These are phyloP conservation scores for Pegea sp. DNA, from an alignment of 23 tunicate species.

Conservation along the genomic window DNA sequence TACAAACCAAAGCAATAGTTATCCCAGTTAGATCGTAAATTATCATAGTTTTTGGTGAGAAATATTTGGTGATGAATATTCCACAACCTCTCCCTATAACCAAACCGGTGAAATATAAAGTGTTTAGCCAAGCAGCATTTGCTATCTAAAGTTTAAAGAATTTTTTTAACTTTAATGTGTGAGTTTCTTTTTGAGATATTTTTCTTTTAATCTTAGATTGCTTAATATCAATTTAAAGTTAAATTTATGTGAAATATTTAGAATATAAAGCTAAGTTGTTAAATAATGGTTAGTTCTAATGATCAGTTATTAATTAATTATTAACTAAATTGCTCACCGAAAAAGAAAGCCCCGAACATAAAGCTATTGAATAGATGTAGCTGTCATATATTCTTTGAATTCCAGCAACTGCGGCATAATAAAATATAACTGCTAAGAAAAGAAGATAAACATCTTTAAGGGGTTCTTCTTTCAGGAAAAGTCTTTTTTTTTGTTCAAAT, in stretches of 20 bases:
- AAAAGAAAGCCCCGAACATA: conserved; percentile 42
- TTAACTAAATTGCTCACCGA: no score
- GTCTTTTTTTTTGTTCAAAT: background rate
- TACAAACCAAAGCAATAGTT: background rate
- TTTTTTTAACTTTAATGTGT: no score
- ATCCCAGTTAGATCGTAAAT: background rate
- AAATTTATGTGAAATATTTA: no score
- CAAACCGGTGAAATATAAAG: conserved; percentile 79
- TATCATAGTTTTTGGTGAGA: conserved; percentile 15
- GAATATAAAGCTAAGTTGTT: no score
- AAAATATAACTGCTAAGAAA: conserved; percentile 18
- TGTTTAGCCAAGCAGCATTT: conserved; percentile 56
- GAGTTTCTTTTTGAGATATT: no score
- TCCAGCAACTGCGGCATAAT: conserved; percentile 17
- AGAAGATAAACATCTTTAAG: conserved; percentile 29
- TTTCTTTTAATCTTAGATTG: no score
- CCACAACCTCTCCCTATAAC: conserved; percentile 78
- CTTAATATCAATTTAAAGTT: no score
- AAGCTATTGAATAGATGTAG: conserved; percentile 52
- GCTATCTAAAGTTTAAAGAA: conserved; percentile 21
- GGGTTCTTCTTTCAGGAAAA: conserved; percentile 17
- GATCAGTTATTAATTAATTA: no score
- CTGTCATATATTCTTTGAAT: conserved; percentile 33
- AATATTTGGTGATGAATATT: conserved; percentile 43
- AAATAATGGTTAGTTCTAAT: no score